Percentiles rank a stretch among this genome's conserved stretches.
Evolutionary conservation across 2,113 vertebrate genomes (phyloP).

Genomic region (Alectura lathami): DNA sequence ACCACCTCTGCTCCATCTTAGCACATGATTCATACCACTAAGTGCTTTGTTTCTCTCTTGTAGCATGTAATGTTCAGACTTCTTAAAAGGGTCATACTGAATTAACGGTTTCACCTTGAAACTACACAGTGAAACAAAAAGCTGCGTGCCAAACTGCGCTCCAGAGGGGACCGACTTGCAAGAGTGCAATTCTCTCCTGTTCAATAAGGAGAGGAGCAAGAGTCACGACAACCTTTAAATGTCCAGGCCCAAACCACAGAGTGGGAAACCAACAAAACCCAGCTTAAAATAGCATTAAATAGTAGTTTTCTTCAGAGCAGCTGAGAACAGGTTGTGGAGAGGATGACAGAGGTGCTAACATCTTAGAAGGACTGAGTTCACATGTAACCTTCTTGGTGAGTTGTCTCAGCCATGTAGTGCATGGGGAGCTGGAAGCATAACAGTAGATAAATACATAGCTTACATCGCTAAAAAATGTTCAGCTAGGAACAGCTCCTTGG

Average conservation of each 20-base stretch:
- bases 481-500: neutral
- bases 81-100: constrained; percentile 40
- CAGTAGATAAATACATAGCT: neutral
- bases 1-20: constrained; percentile 12
- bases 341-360: neutral
- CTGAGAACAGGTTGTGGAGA: neutral
- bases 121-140: neutral
- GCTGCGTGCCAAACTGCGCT: neutral
- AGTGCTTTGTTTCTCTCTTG: constrained; percentile 26
- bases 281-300: neutral
- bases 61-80: neutral
- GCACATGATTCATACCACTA: constrained; percentile 27
- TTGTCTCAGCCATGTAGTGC: neutral
- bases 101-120: constrained; percentile 45
- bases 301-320: neutral
- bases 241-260: neutral
- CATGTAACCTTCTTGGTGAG: constrained; percentile 6
- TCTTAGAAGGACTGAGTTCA: constrained; percentile 31
- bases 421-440: neutral
- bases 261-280: neutral
- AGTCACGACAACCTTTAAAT: neutral
- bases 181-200: neutral
- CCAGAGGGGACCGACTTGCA: neutral
- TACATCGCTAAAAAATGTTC: neutral
- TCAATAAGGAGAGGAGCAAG: neutral